Base-by-base conservation (phyloP, 2,113 vertebrate genomes). In the Terrapene triunguis region DNA sequence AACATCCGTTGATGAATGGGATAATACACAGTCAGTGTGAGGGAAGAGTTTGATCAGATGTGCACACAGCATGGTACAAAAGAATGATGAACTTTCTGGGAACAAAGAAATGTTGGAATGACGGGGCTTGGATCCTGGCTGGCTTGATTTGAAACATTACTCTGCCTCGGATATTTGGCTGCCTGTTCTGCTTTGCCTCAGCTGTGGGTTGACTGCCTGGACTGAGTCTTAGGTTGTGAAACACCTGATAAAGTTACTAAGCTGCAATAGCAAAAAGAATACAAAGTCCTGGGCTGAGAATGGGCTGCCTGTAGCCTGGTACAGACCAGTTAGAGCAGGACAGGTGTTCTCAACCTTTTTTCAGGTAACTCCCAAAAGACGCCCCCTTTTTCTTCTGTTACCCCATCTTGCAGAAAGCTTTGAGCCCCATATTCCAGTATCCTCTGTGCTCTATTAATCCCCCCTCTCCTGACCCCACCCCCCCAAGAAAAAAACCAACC, bases 381-480 rank as follows among this genome's bases (percentile, higher is more conserved):
- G 3, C 21, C 27, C 1, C 29, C 65, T 29, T 81, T 79, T 74
- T 78, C 42, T 78, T 78, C 74, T 83, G 82, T 76, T 11, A 22
- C 42, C 7, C 74, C 16, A 1, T 17, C 51, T 78, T 53, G 2
- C 59, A 42, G 25, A 4, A 48, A 59, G 29, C 62, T 80, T 21
- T 79, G 44, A 84, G n/a, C 8, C 38, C 78, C 59, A 13, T 4
- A 65, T 51, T 3, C 44, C 50, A 44, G 44, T 16, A 32, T 76
- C 11, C 72, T 27, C 38, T 51, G 5, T 42, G 59, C 50, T 14
- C 22, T 48, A 74, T 72, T 65, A 47, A 78, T 47, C 42, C 24
- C 84, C 1, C 42, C 84, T 38, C 59, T 1, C 8, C 8, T 62
- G 3, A 3, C 3, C 3, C 6, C n/a, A 3, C 3, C 21, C 6